phyloP scores from a whole-genome alignment of 2,888 invertebrate species.

The Automeris io region DNA sequence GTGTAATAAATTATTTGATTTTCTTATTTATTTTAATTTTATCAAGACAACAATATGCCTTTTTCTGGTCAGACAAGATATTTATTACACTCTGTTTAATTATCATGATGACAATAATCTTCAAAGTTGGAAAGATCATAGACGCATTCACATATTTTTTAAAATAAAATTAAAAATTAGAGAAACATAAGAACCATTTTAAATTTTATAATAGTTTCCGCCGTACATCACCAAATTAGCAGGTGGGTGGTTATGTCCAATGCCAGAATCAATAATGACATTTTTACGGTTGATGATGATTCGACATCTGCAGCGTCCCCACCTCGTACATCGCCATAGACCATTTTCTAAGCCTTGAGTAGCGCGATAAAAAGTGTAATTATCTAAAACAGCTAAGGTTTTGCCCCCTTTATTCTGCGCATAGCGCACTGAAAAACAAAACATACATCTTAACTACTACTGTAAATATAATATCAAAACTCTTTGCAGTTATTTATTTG shows the following conservation, averaged over 20 bases:
- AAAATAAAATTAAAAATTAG: no score
- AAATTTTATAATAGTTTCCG: constrained; percentile 4
- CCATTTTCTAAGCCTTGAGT: constrained; percentile 11
- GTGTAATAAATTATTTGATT: no score
- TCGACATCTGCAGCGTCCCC: constrained; percentile 38
- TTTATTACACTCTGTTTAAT: no score
- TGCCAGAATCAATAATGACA: constrained; percentile 22
- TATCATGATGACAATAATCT: no score
- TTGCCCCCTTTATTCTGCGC: constrained; percentile 31
- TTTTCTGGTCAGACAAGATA: no score
- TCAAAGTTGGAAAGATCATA: no score
- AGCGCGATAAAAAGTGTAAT: constrained; percentile 35
- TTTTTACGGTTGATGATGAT: constrained; percentile 30
- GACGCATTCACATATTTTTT: no score
- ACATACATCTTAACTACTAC: no score
- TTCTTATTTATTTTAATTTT: no score
- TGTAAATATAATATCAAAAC: no score
- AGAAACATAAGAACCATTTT: not conserved
- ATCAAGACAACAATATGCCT: no score
- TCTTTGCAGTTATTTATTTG: no score
- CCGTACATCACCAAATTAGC: constrained; percentile 21
- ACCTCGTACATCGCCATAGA: constrained; percentile 41
- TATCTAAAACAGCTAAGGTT: constrained; percentile 28
- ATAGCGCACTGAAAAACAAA: constrained; percentile 31
- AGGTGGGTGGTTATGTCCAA: constrained; percentile 29